Base-by-base conservation (phyloP, 2,888 invertebrate genomes). In the Rhogogaster chlorosoma region DNA sequence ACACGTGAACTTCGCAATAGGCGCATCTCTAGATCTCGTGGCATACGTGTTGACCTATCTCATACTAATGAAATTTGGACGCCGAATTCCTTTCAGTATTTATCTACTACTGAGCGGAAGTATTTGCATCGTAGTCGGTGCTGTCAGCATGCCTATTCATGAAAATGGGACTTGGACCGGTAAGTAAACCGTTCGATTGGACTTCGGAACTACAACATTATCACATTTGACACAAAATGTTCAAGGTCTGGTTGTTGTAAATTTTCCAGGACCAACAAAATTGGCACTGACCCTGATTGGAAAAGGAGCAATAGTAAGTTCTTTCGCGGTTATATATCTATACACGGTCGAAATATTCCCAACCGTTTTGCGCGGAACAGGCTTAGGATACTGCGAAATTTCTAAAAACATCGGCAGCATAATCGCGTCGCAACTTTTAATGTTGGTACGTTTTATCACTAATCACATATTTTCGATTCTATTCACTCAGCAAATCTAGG, bases 1-100 rank as follows among this genome's bases (percentile, higher is more conserved):
- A n/a, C 94, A 95, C 88, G 87, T 94, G 15, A 94, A 93, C 87
- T 94, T 95, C 86, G 92, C 94, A 18, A 89, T 94, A n/a, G 94
- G 94, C 78, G 94, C 94, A 7, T 89, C 90, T n/a, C 91, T 94
- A 80, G 95, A 95, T 89, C 89, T 94, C 53, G 89, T 92, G 1
- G 93, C 94, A 22, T 94, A 94, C 85, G 87, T 91, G 32, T 85
- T 93, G 84, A 90, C 92, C 26, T 94, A 93, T 86, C 91, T 93
- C 49, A 86, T 93, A 71, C 86, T 94, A 26, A 91, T 90, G 84
- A 93, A 92, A 87, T 93, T 94, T 87, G 94, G 94, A 1, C 91
- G 94, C 73, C 92, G 94, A 82, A 88, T 92, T 45, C 94, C 94
- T 0, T 91, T 95, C 87, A 89, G 92, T 42, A 88, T 91, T 18